Conservation (phyloP, 1,140 invertebrate genomes). For the Tetramorium simillimum region DNA sequence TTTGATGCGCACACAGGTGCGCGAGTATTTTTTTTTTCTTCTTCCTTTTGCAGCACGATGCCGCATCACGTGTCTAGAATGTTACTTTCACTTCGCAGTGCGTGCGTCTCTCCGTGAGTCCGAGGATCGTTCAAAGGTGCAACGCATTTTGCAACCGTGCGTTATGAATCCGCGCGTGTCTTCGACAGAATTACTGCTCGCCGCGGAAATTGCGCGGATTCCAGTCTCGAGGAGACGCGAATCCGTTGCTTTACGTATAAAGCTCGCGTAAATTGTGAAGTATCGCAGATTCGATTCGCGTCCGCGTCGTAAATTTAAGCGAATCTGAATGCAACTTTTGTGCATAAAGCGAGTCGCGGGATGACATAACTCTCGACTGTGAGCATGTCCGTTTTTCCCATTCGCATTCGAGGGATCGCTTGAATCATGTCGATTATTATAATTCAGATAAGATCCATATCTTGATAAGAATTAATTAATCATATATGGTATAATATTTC, state of each 20-base stretch:
- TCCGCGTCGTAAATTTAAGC: background rate
- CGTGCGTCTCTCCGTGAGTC: conserved; percentile 33
- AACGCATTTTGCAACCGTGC: conserved; percentile 62
- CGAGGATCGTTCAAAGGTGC: conserved; percentile 53
- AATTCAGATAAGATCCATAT: background rate
- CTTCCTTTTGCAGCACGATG: conserved; percentile 55
- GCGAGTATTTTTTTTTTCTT: conserved; percentile 40
- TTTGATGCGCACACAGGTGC: conserved; percentile 30
- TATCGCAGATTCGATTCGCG: background rate
- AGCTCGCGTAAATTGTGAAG: conserved; percentile 13
- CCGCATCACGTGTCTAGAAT: conserved; percentile 76
- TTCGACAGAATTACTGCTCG: conserved; percentile 30
- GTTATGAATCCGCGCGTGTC: conserved; percentile 61
- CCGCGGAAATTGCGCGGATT: conserved; percentile 34
- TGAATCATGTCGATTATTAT: background rate
- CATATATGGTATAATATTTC: background rate
- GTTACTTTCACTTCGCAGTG: conserved; percentile 75
- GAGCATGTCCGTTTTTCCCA: background rate
- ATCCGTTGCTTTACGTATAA: background rate
- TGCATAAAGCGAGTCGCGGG: background rate
- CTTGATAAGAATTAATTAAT: conserved; percentile 12
- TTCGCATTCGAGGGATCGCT: background rate
- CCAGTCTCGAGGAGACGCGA: background rate
- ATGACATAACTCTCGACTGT: background rate
- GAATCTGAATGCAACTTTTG: background rate